Evolutionary conservation across 2,888 invertebrate species (phyloP).

Genomic region (Patella caerulea): DNA sequence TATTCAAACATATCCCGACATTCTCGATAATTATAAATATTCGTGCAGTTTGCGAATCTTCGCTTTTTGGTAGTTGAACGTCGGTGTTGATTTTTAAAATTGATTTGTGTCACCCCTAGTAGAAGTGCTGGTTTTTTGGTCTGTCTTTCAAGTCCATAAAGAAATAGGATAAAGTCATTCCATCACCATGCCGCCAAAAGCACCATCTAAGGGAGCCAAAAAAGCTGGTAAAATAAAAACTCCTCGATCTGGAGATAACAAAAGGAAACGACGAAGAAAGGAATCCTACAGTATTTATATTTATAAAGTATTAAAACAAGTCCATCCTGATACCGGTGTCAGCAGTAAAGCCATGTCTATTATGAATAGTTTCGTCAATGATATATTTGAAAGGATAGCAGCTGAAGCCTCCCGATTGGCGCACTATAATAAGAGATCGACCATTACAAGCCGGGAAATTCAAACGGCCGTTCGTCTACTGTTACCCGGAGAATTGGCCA

Average conservation of each 20-base stretch:
- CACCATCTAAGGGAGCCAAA: slow-evolving; percentile 43
- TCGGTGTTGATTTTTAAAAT: too few species aligned
- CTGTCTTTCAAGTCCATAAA: too few species aligned
- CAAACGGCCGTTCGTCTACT: slow-evolving; percentile 80
- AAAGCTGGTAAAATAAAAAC: slow-evolving; percentile 50
- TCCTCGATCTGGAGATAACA: slow-evolving; percentile 44
- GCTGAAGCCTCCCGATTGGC: slow-evolving; percentile 55
- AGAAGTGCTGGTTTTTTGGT: too few species aligned
- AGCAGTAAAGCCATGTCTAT: slow-evolving; percentile 55
- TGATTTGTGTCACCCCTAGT: too few species aligned
- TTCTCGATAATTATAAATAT: too few species aligned
- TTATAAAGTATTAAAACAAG: slow-evolving; percentile 56
- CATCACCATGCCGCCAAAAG: slow-evolving; percentile 32
- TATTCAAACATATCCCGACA: too few species aligned
- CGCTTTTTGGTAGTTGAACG: too few species aligned
- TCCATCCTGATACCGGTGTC: slow-evolving; percentile 64
- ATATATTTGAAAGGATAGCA: slow-evolving; percentile 62
- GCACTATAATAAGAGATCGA: slow-evolving; percentile 49
- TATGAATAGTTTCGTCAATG: slow-evolving; percentile 60
- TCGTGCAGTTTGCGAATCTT: too few species aligned
- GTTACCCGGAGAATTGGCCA: slow-evolving; percentile 81
- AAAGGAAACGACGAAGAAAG: slow-evolving; percentile 42
- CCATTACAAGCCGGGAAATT: slow-evolving; percentile 79
- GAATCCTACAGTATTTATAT: slow-evolving; percentile 59
- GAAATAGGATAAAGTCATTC: too few species aligned